Percentiles rank a stretch among this genome's conserved stretches.
Conservation (phyloP, 2,888 invertebrate species). For the Acholoe squamosa region DNA sequence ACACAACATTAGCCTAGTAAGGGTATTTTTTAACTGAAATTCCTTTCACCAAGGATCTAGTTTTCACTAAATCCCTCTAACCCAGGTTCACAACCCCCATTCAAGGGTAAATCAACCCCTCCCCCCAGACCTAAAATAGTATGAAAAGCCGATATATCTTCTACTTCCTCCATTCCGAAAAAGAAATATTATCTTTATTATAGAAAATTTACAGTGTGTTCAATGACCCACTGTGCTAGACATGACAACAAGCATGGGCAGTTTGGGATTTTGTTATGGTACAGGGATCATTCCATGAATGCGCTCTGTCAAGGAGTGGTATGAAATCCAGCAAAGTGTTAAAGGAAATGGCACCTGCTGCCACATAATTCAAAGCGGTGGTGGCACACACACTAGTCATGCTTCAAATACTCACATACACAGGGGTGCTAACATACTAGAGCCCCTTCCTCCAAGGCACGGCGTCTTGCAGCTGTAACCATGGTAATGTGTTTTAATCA, state of each 20-base stretch:
- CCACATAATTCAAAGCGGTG: constrained; percentile 49
- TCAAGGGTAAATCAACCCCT: no score
- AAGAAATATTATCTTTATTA: no score
- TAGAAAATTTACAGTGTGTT: no score
- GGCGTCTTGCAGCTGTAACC: constrained; percentile 50
- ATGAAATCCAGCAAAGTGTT: constrained; percentile 1
- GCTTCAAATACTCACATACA: constrained; percentile 47
- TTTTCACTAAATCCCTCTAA: no score
- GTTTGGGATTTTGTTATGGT: background rate
- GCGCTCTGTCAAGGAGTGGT: constrained; percentile 12
- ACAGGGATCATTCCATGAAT: background rate
- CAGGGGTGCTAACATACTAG: constrained; percentile 36
- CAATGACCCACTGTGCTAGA: background rate
- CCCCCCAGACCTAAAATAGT: no score
- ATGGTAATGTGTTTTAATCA: constrained; percentile 23
- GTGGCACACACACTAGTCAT: constrained; percentile 37
- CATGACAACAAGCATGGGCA: constrained; percentile 12
- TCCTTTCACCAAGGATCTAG: no score
- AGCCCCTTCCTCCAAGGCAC: constrained; percentile 49
- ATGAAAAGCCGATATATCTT: no score
- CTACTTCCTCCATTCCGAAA: no score
- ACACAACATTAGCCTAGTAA: no score
- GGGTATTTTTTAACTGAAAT: no score
- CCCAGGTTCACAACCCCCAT: no score
- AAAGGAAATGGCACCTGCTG: background rate